Conservation (phyloP, 92 coral and sea anemone genomes). For the Virgularia gustaviana region DNA sequence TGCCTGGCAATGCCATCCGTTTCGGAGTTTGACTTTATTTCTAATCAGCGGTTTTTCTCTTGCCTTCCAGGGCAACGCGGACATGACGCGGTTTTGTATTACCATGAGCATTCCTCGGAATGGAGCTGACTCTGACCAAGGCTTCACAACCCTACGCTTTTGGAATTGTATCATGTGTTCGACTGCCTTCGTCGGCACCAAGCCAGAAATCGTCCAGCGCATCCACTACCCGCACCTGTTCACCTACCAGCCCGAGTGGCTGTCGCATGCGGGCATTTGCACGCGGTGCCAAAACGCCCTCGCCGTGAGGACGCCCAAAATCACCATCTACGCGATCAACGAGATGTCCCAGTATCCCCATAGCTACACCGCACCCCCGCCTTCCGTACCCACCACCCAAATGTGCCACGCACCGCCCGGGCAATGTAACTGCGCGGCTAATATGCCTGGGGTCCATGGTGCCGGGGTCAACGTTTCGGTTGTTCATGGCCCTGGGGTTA, state of each 20-base stretch:
- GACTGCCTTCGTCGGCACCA: conserved; percentile 74
- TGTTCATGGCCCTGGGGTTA: too few relatives aligned
- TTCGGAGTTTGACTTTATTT: not conserved
- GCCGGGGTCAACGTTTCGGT: conserved; percentile 9
- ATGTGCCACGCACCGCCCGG: conserved; percentile 33
- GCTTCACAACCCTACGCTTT: conserved; percentile 88
- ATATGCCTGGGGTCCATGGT: too few relatives aligned
- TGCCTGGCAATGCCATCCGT: not conserved
- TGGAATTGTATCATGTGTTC: conserved; percentile 99
- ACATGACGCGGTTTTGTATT: conserved; percentile 38
- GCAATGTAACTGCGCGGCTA: conserved; percentile 32
- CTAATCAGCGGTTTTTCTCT: conserved; percentile 45
- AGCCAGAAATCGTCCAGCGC: conserved; percentile 92
- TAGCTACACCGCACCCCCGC: conserved; percentile 7
- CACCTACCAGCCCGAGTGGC: conserved; percentile 88
- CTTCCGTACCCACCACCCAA: conserved; percentile 1
- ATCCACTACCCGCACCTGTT: conserved; percentile 89
- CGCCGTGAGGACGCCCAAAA: conserved; percentile 64
- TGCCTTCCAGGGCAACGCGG: conserved; percentile 53
- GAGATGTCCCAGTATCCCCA: conserved; percentile 70
- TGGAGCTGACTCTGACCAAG: conserved; percentile 68
- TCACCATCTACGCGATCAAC: conserved; percentile 65
- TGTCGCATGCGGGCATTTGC: conserved; percentile 91
- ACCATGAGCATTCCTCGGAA: conserved; percentile 79
- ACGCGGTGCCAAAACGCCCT: conserved; percentile 68